Evolutionary conservation across 2,113 vertebrate genomes (phyloP).

Genomic region (Macaca nemestrina): DNA sequence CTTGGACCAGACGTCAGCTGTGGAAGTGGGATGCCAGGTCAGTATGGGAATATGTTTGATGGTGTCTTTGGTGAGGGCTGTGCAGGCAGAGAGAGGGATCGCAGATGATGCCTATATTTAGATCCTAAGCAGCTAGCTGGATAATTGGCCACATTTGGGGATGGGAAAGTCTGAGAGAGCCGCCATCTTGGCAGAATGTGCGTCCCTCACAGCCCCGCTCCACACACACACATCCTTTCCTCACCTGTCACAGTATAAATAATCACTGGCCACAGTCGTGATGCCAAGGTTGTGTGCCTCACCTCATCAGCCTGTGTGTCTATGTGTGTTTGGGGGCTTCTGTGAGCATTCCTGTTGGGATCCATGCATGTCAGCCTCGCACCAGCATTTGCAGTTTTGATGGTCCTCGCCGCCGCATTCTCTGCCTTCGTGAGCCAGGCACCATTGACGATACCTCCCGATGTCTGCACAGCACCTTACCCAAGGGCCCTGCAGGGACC

Average conservation of each 20-base stretch:
- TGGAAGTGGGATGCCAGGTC: neutral
- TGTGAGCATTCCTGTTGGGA: fast-evolving
- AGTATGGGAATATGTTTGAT: fast-evolving
- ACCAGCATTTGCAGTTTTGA: fast-evolving
- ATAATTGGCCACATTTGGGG: fast-evolving
- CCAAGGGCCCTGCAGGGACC: neutral
- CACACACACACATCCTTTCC: fast-evolving
- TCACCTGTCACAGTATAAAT: fast-evolving
- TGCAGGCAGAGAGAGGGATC: neutral
- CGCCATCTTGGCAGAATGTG: fast-evolving
- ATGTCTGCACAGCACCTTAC: neutral
- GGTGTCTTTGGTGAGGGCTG: neutral
- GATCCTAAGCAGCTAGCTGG: neutral
- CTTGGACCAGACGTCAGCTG: neutral
- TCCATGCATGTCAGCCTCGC: fast-evolving
- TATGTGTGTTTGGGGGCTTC: fast-evolving
- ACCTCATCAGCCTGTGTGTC: fast-evolving
- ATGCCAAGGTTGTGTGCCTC: fast-evolving
- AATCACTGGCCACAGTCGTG: fast-evolving
- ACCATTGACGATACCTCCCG: fast-evolving
- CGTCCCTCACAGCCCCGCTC: neutral
- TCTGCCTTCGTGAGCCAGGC: fast-evolving
- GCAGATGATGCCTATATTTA: fast-evolving
- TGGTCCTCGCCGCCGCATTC: fast-evolving
- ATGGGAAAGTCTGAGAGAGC: no score